Evolutionary conservation across 2,113 vertebrate species (phyloP).

Genomic region (Clarias batrachus): DNA sequence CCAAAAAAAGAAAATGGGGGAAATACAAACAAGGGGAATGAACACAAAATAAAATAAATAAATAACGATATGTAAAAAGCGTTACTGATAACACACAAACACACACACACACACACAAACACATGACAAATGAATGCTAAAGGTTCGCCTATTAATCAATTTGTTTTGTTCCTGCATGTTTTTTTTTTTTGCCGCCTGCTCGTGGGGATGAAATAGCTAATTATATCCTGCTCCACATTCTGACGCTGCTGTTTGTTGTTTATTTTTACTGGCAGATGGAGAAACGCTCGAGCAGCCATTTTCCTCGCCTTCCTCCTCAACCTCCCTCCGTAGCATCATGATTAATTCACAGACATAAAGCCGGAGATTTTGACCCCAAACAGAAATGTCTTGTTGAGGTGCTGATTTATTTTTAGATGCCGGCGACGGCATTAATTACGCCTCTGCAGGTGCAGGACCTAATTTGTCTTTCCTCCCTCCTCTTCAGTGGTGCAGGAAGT

Average conservation of each 20-base stretch:
- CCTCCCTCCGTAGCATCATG: slow-evolving; percentile 50
- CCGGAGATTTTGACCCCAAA: slow-evolving; percentile 78
- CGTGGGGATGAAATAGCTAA: slow-evolving; percentile 58
- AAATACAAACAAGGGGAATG: not conserved
- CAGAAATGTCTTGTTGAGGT: slow-evolving; percentile 79
- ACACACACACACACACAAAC: slow-evolving; percentile 62
- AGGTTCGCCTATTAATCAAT: slow-evolving; percentile 77
- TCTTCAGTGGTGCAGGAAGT: slow-evolving; percentile 17
- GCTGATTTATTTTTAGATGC: slow-evolving; percentile 77
- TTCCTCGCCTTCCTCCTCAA: slow-evolving; percentile 38
- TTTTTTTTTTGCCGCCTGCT: not conserved
- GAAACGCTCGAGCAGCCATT: slow-evolving; percentile 52
- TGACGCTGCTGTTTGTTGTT: slow-evolving; percentile 67
- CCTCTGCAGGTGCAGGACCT: slow-evolving; percentile 74
- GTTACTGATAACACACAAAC: slow-evolving; percentile 1
- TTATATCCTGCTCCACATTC: slow-evolving; percentile 68
- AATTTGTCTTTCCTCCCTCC: slow-evolving; percentile 63
- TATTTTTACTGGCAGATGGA: slow-evolving; percentile 55
- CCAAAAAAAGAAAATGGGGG: not conserved
- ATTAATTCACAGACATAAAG: slow-evolving; percentile 72
- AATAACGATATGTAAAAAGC: too few species aligned
- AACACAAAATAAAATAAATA: not conserved
- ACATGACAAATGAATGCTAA: slow-evolving; percentile 77
- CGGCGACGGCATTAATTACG: slow-evolving; percentile 77
- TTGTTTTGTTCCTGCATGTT: slow-evolving; percentile 44